These are phyloP conservation scores for Drosophila saltans DNA, from an alignment of 1,140 invertebrate genomes.

Conservation along the genomic window DNA sequence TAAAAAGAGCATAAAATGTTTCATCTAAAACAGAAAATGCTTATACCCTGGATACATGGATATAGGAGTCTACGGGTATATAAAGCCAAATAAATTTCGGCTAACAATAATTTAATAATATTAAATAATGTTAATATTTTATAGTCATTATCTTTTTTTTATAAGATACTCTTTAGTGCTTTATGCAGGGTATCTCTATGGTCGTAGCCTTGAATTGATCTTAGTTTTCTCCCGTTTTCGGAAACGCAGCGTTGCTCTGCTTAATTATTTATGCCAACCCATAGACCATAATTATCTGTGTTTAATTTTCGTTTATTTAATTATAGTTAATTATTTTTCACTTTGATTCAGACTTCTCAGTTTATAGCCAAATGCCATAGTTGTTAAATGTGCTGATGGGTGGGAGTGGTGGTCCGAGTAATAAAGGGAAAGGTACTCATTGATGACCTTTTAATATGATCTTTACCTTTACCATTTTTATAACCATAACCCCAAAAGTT, in stretches of 20 bases:
- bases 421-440: neutral
- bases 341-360: constrained; percentile 22
- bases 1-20: constrained; percentile 25
- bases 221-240: constrained; percentile 26
- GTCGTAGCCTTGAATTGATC: constrained; percentile 7
- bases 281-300: constrained; percentile 56
- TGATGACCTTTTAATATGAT: neutral
- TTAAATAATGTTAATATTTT: no score
- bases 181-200: neutral
- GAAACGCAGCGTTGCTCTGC: constrained; percentile 53
- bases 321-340: constrained; percentile 22
- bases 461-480: constrained; percentile 1
- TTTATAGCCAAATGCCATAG: neutral
- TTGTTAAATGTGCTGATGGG: neutral
- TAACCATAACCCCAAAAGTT: constrained; percentile 1
- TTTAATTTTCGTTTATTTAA: constrained; percentile 61
- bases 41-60: neutral
- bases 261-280: constrained; percentile 46
- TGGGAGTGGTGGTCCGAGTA: no score
- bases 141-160: no score
- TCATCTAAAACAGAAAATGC: neutral
- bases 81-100: no score
- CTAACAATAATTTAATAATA: no score
- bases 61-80: no score
- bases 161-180: no score